Evolutionary conservation across 1,140 invertebrate genomes (phyloP), one percentile per base, ranked within the genome.

Genomic region (Heterodera carotae): DNA sequence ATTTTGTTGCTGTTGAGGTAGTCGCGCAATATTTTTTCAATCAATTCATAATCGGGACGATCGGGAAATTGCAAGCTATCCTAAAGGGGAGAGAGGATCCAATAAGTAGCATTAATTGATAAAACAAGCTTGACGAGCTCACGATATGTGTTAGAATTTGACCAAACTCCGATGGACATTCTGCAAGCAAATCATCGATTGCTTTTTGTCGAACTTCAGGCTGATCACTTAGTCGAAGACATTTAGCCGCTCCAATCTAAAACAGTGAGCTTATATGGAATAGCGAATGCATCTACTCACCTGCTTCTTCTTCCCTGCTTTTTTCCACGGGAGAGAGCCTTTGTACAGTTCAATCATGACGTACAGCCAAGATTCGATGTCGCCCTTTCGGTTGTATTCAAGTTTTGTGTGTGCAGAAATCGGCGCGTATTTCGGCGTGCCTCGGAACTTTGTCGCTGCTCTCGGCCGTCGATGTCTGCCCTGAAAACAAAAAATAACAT

Each of bases 361-460:
- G 53, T 81, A 81, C 10, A 84, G 18, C 81, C 84, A 83, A 1
- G 75, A 72, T 39, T 78, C 79, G n/a, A 82, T 43, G 68, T 83
- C 83, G 59, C 78, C 80, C 36, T 77, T 77, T 22, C 82, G 79
- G 25, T 66, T 75, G 31, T 67, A 76, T 66, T 84, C 83, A 22
- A 83, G 70, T 48, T 78, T 74, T 39, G 80, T 81, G 66, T 85
- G 83, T n/a, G 78, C 81, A 1, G 77, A 72, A 12, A 84, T 73
- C n/a, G 84, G 81, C 15, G 84, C 84, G 68, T 85, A 85, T 18
- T 80, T 80, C 8, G 83, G 76, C 10, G 84, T 85, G 8, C 84
- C 84, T 25, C 84, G 84, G 72, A 85, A 85, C 2, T 84, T 81
- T 1, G 82, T 77, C 48, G 70, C 29, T 10, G 66, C 60, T 22